A percentile compares a stretch with the other conserved stretches of the same genome.
These are phyloP conservation scores for Eristalis tenax DNA, from an alignment of 2,888 invertebrate genomes.

Conservation along the genomic window DNA sequence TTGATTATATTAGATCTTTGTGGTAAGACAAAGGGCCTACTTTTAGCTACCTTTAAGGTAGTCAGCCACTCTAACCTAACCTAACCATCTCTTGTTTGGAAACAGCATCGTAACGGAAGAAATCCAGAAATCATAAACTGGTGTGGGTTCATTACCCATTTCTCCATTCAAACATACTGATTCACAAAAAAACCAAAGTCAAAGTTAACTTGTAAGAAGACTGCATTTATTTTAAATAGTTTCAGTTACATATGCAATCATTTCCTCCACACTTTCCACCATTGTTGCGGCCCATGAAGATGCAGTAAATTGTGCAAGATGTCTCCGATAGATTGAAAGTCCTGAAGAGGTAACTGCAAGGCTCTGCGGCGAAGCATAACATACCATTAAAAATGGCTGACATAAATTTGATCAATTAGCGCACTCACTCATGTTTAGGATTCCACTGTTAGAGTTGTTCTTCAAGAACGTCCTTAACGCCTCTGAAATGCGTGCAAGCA, in stretches of 20 bases:
- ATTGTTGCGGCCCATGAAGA: slow-evolving; percentile 39
- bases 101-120: no score
- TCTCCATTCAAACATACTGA: no score
- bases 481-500: slow-evolving; percentile 10
- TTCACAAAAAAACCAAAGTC: not conserved
- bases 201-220: not conserved
- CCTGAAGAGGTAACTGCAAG: slow-evolving; percentile 42
- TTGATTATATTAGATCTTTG: no score
- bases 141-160: no score
- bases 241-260: slow-evolving; percentile 34
- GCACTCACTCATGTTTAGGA: slow-evolving; percentile 34
- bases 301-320: slow-evolving; percentile 54
- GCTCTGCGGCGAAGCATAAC: slow-evolving; percentile 20
- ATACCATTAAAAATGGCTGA: not conserved
- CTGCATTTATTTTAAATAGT: not conserved
- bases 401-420: not conserved
- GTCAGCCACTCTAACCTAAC: no score
- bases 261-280: slow-evolving; percentile 43
- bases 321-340: slow-evolving; percentile 40
- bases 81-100: no score
- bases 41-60: no score
- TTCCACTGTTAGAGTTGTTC: slow-evolving; percentile 23
- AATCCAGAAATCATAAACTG: no score
- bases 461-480: slow-evolving; percentile 29
- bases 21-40: no score